phyloP scores from a whole-genome alignment of 2,113 vertebrate genomes.

The human region DNA sequence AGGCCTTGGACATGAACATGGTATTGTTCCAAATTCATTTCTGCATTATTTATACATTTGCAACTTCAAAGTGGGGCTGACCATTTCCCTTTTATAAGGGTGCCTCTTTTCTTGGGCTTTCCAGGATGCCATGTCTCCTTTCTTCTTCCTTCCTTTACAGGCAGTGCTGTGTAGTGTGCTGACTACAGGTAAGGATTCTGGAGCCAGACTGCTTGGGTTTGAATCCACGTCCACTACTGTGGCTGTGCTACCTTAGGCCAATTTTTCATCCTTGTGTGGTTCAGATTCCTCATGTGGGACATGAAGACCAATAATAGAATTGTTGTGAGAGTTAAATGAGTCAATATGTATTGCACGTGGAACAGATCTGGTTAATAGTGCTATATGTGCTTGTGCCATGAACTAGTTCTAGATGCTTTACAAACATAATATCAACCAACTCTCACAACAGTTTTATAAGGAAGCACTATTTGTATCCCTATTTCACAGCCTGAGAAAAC shows the following conservation, averaged over 20 bases:
- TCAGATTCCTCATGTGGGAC: neutral
- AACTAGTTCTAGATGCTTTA: neutral
- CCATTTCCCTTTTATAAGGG: neutral
- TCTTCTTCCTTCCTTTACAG: neutral
- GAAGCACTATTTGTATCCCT: neutral
- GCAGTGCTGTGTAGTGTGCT: neutral
- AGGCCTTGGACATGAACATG: neutral
- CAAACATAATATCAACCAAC: neutral
- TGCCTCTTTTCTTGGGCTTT: neutral
- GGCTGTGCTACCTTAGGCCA: neutral
- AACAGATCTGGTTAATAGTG: neutral
- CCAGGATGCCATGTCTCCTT: neutral
- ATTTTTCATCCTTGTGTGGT: neutral
- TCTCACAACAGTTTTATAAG: neutral
- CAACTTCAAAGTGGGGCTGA: neutral
- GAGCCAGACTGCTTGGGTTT: neutral
- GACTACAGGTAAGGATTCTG: neutral
- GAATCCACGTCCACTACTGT: neutral
- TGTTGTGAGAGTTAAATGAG: slow-evolving; percentile 6
- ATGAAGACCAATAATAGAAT: neutral
- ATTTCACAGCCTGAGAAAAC: neutral
- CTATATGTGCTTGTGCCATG: neutral
- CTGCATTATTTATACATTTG: neutral
- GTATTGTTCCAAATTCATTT: neutral
- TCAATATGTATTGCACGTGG: neutral